Base-by-base conservation (phyloP, 2,888 invertebrate genomes). In the Brachyopa scutellaris region DNA sequence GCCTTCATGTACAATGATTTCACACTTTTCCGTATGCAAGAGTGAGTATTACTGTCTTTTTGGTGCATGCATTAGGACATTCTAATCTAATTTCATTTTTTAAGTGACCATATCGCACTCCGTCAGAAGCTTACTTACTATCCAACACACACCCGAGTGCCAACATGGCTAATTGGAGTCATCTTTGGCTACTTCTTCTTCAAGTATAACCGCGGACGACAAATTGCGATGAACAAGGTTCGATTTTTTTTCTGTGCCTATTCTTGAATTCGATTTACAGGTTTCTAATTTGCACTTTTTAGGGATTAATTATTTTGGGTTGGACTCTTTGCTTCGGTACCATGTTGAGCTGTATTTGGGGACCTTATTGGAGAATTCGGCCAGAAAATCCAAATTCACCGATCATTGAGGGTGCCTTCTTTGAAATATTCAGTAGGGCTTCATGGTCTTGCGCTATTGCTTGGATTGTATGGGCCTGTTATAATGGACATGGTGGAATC, bases 381-480 rank as follows among this genome's bases (percentile, higher is more conserved):
- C 88, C 88, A 0, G 85, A 87, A 9, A 87, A 85, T 3, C 87
- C 87, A 0, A 42, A 86, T 73, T 77, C 87, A 1, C 87, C 88
- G 0, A 59, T 87, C 2, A 69, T 88, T 31, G 90, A 90, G 74
- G 88, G 88, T 51, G 90, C 90, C n/a, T 61, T 90, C 19, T 90
- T 87, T 67, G 89, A 89, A 84, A 87, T 90, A 1, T 70, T 89
- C 0, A 88, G 88, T 74, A 87, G 90, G 42, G 86, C 86, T 26
- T 84, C 88, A 2, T 90, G 90, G 90, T 87, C 89, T 9, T 38
- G 88, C 2, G 79, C 87, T 21, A 86, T 90, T 13, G 88, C 87
- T 2, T 89, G 90, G 88, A 88, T 90, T 38, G 89, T 90, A 6
- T 90, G 90, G 88, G 89, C 90, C 23, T 90, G 90, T 59, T 87